These are phyloP conservation scores for Cariama cristata DNA, from an alignment of 2,113 vertebrate species.

Conservation along the genomic window DNA sequence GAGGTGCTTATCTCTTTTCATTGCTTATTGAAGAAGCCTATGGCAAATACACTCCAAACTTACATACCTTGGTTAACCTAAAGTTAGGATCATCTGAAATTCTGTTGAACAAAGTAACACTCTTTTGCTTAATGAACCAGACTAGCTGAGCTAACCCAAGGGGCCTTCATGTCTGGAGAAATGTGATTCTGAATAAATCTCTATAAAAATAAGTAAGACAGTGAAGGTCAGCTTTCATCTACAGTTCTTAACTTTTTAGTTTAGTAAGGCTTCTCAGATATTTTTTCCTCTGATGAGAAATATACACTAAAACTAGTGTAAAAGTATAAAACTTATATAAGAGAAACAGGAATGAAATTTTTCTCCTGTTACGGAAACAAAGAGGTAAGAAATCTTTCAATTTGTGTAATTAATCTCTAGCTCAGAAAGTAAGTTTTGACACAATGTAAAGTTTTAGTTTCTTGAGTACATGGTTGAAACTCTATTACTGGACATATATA, in stretches of 20 bases:
- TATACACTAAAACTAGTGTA: neutral
- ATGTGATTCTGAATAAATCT: neutral
- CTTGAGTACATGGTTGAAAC: neutral
- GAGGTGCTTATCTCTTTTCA: neutral
- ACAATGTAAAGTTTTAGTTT: neutral
- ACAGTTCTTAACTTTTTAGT: neutral
- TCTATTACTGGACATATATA: neutral
- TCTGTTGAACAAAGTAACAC: neutral
- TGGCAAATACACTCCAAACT: neutral
- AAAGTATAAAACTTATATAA: neutral
- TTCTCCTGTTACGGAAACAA: neutral
- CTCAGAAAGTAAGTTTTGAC: conserved; percentile 4
- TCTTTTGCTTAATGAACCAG: neutral
- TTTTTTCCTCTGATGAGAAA: neutral
- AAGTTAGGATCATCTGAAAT: neutral
- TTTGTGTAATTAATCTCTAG: neutral
- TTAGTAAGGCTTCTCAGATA: neutral
- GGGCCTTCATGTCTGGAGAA: neutral
- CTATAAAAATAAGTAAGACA: neutral
- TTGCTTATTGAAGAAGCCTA: neutral
- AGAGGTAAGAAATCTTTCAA: neutral
- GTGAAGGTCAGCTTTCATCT: neutral
- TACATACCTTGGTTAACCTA: neutral
- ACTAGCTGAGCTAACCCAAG: neutral
- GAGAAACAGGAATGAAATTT: neutral